Conservation (phyloP, 2,113 vertebrate genomes). For the Oryzias celebensis region DNA sequence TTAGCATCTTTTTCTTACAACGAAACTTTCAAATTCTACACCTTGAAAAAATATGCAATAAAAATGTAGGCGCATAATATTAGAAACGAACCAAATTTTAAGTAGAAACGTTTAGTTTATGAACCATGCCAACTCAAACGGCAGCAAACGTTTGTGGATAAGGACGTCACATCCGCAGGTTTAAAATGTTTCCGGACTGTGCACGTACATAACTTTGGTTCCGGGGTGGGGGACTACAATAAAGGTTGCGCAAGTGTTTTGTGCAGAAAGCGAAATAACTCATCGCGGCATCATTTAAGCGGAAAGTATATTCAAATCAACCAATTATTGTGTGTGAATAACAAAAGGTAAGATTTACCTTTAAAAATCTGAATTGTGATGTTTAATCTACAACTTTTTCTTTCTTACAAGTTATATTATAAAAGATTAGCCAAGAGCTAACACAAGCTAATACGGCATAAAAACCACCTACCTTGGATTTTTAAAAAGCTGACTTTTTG, state of each 20-base stretch:
- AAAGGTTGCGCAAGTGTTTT: no score
- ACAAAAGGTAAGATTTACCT: constrained; percentile 17
- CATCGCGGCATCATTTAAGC: neutral
- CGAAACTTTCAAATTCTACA: rapidly evolving
- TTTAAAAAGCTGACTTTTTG: no score
- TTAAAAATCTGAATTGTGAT: rapidly evolving
- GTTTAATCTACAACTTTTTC: no score
- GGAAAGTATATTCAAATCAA: neutral
- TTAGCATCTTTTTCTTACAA: neutral
- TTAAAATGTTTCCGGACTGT: constrained; percentile 43
- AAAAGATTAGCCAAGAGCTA: constrained; percentile 2
- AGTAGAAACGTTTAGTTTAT: constrained; percentile 9
- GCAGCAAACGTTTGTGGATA: neutral
- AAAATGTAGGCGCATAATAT: no score
- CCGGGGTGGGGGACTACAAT: no score
- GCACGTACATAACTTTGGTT: neutral
- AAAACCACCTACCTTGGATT: no score
- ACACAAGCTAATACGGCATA: neutral
- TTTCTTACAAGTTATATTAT: neutral
- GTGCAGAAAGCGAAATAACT: neutral
- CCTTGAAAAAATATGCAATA: neutral
- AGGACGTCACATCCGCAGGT: constrained; percentile 65
- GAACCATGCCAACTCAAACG: constrained; percentile 30
- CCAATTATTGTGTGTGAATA: rapidly evolving
- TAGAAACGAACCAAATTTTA: rapidly evolving